These are phyloP conservation scores for Catharus minimus DNA, from an alignment of 2,113 vertebrate genomes.

Conservation along the genomic window DNA sequence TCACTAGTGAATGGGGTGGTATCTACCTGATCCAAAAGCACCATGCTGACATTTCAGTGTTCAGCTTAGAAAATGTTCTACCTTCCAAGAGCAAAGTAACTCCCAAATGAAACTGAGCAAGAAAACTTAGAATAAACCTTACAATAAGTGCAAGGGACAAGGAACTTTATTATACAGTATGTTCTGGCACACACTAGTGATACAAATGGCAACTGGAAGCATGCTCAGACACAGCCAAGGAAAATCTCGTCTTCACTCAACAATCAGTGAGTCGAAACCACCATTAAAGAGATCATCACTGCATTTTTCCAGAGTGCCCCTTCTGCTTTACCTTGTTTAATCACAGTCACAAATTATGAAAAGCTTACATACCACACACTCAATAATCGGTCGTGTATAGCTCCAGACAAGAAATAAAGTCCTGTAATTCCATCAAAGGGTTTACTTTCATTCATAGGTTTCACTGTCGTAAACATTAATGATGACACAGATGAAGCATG, in stretches of 20 bases:
- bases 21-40: neutral
- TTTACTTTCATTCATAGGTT: conserved; percentile 81
- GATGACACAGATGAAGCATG: conserved; percentile 92
- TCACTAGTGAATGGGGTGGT: neutral
- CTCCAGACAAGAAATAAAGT: conserved; percentile 95
- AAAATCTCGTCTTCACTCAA: conserved; percentile 42
- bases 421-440: conserved; percentile 84
- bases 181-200: neutral
- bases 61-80: neutral
- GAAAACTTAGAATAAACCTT: neutral
- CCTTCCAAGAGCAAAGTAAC: neutral
- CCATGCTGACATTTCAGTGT: neutral
- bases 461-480: conserved; percentile 87
- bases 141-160: neutral
- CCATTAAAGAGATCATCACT: conserved; percentile 23
- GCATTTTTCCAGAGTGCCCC: neutral
- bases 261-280: conserved; percentile 28
- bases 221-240: conserved; percentile 53
- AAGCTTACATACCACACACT: conserved; percentile 90
- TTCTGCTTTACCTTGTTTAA: neutral
- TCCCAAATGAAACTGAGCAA: neutral
- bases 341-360: neutral
- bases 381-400: conserved; percentile 90
- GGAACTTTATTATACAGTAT: neutral
- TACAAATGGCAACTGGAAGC: neutral